Conservation (phyloP, 2,888 invertebrate genomes). For the Eumerus sabulonum region DNA sequence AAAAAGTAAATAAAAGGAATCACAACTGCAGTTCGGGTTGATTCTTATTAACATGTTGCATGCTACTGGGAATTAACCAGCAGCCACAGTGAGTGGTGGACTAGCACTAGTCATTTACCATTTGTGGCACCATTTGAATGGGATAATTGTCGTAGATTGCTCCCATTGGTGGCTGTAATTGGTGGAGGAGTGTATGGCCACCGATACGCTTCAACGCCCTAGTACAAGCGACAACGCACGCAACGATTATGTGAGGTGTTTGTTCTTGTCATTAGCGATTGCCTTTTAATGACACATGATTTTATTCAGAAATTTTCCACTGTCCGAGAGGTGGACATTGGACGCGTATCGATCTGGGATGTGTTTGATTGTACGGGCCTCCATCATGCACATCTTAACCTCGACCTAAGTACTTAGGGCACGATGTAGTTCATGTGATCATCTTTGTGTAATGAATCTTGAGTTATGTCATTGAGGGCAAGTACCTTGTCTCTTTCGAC, state of each 20-base stretch:
- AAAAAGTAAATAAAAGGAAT: conserved; percentile 2
- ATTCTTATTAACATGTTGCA: conserved; percentile 67
- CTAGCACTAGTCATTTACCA: conserved; percentile 16
- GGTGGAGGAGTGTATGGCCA: conserved; percentile 35
- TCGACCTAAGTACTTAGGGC: too few species aligned
- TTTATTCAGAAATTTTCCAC: conserved; percentile 18
- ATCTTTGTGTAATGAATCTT: too few species aligned
- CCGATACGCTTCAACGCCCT: background rate
- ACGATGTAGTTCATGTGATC: too few species aligned
- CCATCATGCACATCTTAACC: too few species aligned
- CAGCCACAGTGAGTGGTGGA: conserved; percentile 13
- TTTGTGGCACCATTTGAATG: conserved; percentile 50
- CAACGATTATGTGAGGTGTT: background rate
- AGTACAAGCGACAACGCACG: too few species aligned
- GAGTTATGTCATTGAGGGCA: too few species aligned
- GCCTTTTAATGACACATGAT: conserved; percentile 30
- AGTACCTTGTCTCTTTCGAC: too few species aligned
- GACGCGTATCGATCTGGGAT: too few species aligned
- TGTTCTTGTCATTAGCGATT: conserved; percentile 37
- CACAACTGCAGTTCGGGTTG: conserved; percentile 13
- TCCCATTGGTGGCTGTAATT: conserved; percentile 65
- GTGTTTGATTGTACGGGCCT: too few species aligned
- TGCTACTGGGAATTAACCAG: conserved; percentile 59
- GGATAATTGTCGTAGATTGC: conserved; percentile 63
- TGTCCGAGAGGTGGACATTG: too few species aligned